Base-by-base conservation (phyloP, 2,888 invertebrate genomes). In the Drymonia ruficornis region DNA sequence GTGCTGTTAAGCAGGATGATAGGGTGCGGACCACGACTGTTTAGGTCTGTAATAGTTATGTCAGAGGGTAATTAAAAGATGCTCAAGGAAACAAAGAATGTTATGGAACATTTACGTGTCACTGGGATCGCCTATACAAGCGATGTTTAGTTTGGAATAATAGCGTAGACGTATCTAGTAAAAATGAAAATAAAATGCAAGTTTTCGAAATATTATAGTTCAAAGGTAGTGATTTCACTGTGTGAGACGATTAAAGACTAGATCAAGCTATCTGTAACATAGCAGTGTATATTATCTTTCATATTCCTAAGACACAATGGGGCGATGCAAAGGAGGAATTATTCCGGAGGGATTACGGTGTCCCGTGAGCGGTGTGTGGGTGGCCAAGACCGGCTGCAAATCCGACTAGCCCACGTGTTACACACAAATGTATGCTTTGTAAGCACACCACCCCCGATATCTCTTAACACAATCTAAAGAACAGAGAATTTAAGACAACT, bases 291-390 rank as follows among this genome's bases (percentile, higher is more conserved):
- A n/a, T n/a, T n/a, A 31, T 36, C n/a, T 13, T 36, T n/a, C 4
- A 13, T 36, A 36, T 36, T n/a, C n/a, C 13, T 1, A 36, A 15
- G 43, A 19, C 6, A 58, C 62, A 62, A 59, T 67, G 48, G 55
- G 48, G 42, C 53, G 58, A 65, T 60, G 64, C 72, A 71, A 69
- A 68, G 53, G 60, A 54, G 62, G 60, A 54, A 61, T 69, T 68
- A 68, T 62, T 61, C 54, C 38, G 55, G 49, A 52, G 31, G 68
- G 68, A 58, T 68, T 64, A 64, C 53, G 50, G 16, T 11, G 16
- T 40, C 7, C 12, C 9, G 11, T 11, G 16, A 8, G 16, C 16
- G 7, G 16, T 16, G 16, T 16, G 16, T 16, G 40, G 40, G 16
- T 40, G 36, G 13, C 38, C 11, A 9, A 40, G 40, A 15, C 16